Percentiles rank a stretch among this genome's conserved stretches.
Conservation (phyloP, 1,140 invertebrate species). For the Neuroterus valhalla region DNA sequence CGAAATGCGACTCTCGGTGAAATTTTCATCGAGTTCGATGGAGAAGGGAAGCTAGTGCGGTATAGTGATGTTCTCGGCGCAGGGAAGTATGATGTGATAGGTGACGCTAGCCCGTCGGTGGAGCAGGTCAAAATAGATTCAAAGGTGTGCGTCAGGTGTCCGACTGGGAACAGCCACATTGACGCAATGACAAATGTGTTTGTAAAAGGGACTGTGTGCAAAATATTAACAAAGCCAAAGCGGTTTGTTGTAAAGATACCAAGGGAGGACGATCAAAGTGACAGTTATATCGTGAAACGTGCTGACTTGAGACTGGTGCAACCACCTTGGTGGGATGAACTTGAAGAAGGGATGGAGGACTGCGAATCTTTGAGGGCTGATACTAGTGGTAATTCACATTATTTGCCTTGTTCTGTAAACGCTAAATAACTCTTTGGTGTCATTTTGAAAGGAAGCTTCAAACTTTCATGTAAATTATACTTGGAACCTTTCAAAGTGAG, state of each 20-base stretch:
- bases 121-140: conserved; percentile 83
- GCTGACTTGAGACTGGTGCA: conserved; percentile 92
- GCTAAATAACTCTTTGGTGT: no score
- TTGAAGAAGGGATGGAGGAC: conserved; percentile 80
- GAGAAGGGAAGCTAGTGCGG: conserved; percentile 79
- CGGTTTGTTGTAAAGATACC: conserved; percentile 87
- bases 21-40: conserved; percentile 71
- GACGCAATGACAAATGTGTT: conserved; percentile 79
- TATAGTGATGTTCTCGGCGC: conserved; percentile 84
- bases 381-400: conserved; percentile 56
- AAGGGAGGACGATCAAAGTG: conserved; percentile 70
- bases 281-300: conserved; percentile 81
- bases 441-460: no score
- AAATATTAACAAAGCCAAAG: conserved; percentile 82
- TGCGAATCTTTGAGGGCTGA: conserved; percentile 61
- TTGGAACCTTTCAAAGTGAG: no score
- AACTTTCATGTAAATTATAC: no score
- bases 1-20: conserved; percentile 69
- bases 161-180: conserved; percentile 71
- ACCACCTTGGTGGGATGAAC: conserved; percentile 96
- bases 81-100: conserved; percentile 91
- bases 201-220: conserved; percentile 88
- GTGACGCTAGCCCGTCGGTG: conserved; percentile 92
- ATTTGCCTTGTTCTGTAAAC: background rate
- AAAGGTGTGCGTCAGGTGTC: conserved; percentile 79